A percentile compares a stretch with the other conserved stretches of the same genome.
Conservation (phyloP, 2,888 invertebrate species). For the Invenusta paracnida region DNA sequence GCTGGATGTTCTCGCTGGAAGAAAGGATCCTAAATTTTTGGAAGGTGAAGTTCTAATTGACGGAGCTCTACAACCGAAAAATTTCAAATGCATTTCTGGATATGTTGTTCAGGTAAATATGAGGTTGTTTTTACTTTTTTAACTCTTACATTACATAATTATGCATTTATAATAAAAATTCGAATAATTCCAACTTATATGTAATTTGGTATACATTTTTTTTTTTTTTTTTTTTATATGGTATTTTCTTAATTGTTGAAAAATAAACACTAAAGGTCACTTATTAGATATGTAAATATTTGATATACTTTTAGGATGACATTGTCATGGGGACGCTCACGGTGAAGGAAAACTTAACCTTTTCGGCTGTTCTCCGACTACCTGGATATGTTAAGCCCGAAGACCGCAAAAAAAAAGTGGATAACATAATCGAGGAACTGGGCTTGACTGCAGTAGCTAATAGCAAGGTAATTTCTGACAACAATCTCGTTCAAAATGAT, state of each 20-base stretch:
- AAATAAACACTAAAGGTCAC: too few relatives aligned
- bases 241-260: too few relatives aligned
- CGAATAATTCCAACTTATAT: too few relatives aligned
- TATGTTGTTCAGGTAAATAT: constrained; percentile 59
- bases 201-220: too few relatives aligned
- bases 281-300: too few relatives aligned
- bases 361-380: constrained; percentile 58
- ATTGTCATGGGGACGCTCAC: constrained; percentile 59
- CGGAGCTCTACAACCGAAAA: constrained; percentile 54
- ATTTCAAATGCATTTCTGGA: constrained; percentile 60
- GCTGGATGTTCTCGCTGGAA: constrained; percentile 57
- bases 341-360: constrained; percentile 57
- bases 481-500: too few relatives aligned
- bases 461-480: constrained; percentile 54
- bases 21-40: constrained; percentile 55
- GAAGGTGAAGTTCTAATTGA: constrained; percentile 55
- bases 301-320: constrained; percentile 58
- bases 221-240: too few relatives aligned
- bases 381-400: constrained; percentile 47
- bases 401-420: constrained; percentile 51
- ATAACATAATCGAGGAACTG: constrained; percentile 56
- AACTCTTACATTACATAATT: too few relatives aligned
- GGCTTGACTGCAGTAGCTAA: constrained; percentile 56
- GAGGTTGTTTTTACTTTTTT: neutral
- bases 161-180: too few relatives aligned